Evolutionary conservation across 2,113 vertebrate species (phyloP).

Genomic region (Proteles cristata): DNA sequence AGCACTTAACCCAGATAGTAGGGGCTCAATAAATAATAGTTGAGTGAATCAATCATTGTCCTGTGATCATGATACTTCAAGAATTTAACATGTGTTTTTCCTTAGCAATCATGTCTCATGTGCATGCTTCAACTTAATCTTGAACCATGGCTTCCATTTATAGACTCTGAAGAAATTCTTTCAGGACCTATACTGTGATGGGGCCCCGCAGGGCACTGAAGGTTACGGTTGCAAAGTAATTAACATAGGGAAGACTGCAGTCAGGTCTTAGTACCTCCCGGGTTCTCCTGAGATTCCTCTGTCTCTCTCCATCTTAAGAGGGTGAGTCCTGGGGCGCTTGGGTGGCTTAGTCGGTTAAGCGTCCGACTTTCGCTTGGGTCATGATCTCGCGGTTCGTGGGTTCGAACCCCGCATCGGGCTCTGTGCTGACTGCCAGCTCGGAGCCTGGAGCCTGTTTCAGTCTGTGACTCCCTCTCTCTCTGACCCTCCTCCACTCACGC

Average conservation of each 20-base stretch:
- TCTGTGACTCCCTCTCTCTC: too few species aligned
- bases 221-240: background rate
- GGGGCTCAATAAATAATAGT: background rate
- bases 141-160: constrained; percentile 9
- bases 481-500: too few species aligned
- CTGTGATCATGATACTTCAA: background rate
- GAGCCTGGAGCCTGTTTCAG: too few species aligned
- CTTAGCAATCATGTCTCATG: background rate
- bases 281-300: background rate
- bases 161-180: background rate
- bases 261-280: background rate
- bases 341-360: too few species aligned
- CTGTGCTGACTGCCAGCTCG: too few species aligned
- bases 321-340: background rate
- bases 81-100: background rate
- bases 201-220: background rate
- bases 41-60: constrained; percentile 8
- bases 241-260: background rate
- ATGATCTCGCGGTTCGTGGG: too few species aligned
- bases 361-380: too few species aligned
- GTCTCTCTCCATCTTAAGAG: background rate
- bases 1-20: background rate
- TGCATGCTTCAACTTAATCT: background rate
- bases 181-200: background rate
- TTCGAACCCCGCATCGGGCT: too few species aligned